Evolutionary conservation across 2,797 vertebrate species (phyloP).

Genomic region (Menidia menidia): DNA sequence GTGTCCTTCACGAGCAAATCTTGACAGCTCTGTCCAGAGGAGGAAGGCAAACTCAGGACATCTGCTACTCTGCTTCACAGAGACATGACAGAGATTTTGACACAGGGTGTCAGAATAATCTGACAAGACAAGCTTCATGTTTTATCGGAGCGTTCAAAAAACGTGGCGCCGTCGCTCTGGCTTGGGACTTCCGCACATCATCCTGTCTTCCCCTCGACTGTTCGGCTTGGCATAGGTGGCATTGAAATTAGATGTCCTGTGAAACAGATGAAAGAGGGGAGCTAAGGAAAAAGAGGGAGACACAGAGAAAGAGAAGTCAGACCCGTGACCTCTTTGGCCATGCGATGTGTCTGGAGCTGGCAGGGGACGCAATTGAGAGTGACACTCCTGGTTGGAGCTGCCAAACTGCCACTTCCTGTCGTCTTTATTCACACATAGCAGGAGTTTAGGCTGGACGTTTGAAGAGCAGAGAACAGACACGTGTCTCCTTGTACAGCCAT

Average conservation of each 20-base stretch:
- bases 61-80: conserved; percentile 75
- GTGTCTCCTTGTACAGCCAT: conserved; percentile 83
- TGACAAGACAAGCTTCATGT: conserved; percentile 85
- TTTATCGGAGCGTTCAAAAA: conserved; percentile 79
- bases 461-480: conserved; percentile 86
- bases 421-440: conserved; percentile 86
- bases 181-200: conserved; percentile 77
- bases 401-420: conserved; percentile 89
- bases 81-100: conserved; percentile 79
- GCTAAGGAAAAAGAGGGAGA: conserved; percentile 39
- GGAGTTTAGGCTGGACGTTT: conserved; percentile 81
- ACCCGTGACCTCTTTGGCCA: conserved; percentile 82
- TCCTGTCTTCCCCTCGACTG: conserved; percentile 75
- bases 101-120: conserved; percentile 80
- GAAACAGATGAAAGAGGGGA: conserved; percentile 55
- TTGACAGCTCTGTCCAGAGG: conserved; percentile 73
- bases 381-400: conserved; percentile 88
- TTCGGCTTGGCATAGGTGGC: conserved; percentile 71
- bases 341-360: conserved; percentile 81
- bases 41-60: conserved; percentile 77
- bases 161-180: conserved; percentile 76
- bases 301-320: conserved; percentile 67
- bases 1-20: conserved; percentile 69
- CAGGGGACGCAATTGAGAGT: conserved; percentile 86
- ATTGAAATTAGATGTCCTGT: conserved; percentile 62